These are phyloP conservation scores for Tenthredo notha DNA, from an alignment of 2,888 invertebrate species.

Conservation along the genomic window DNA sequence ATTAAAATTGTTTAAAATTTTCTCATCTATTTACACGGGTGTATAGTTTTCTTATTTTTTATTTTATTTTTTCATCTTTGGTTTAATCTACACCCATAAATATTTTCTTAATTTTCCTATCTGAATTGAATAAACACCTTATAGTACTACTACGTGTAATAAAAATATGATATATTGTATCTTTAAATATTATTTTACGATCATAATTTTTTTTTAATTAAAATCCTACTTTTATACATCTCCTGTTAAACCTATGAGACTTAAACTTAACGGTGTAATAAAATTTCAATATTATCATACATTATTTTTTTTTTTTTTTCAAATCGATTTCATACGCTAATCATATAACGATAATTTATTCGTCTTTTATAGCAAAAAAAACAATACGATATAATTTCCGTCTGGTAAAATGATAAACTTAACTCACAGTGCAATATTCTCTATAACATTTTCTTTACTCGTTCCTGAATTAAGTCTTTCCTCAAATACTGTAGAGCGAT, in stretches of 20 bases:
- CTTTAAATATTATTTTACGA: slow-evolving; percentile 55
- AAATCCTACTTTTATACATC: slow-evolving; percentile 8
- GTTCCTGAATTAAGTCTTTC: neutral
- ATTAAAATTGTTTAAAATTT: slow-evolving; percentile 56
- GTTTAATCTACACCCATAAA: neutral
- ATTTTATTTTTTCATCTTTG: neutral
- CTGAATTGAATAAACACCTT: neutral
- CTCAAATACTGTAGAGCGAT: slow-evolving; percentile 24
- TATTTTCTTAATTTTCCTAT: neutral
- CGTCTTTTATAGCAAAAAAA: neutral
- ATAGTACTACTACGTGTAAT: slow-evolving; percentile 44
- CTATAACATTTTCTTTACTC: neutral
- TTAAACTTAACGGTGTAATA: neutral
- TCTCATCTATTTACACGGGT: slow-evolving; percentile 15
- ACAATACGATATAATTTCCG: neutral
- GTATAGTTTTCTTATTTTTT: neutral
- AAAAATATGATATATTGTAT: slow-evolving; percentile 52
- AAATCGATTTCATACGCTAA: neutral
- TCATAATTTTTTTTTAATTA: slow-evolving; percentile 4
- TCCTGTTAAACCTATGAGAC: neutral
- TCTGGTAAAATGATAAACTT: neutral
- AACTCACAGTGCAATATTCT: neutral
- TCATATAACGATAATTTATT: neutral
- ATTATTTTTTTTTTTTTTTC: neutral
- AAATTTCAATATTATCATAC: neutral